These are phyloP conservation scores for Adrianichthys oophorus DNA, from an alignment of 2,797 vertebrate species.

Conservation along the genomic window DNA sequence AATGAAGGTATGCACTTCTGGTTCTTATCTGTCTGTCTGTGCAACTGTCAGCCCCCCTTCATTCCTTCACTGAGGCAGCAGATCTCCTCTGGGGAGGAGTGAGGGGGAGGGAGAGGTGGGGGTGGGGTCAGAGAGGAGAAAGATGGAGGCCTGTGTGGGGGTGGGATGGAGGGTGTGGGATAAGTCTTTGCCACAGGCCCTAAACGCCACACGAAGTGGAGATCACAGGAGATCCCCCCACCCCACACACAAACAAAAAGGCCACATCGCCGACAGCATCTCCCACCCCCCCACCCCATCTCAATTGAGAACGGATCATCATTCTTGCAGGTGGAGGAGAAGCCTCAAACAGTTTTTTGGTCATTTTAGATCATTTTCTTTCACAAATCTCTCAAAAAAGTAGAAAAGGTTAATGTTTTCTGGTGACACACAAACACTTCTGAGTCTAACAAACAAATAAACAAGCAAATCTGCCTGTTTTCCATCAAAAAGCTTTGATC, in stretches of 20 bases:
- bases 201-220: conserved; percentile 81
- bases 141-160: conserved; percentile 71
- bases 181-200: conserved; percentile 73
- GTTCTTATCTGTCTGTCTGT: conserved; percentile 34
- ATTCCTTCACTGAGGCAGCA: conserved; percentile 31
- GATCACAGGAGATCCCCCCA: conserved; percentile 72
- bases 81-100: conserved; percentile 36
- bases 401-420: no score
- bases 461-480: no score
- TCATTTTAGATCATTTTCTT: no score
- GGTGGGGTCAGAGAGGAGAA: conserved; percentile 66
- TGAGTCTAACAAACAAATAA: no score
- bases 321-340: no score
- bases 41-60: conserved; percentile 13
- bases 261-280: background rate
- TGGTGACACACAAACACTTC: no score
- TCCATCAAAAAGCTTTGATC: no score
- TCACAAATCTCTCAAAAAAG: no score
- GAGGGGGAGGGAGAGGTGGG: conserved; percentile 34
- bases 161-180: conserved; percentile 55
- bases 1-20: conserved; percentile 46
- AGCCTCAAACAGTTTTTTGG: no score
- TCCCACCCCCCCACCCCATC: conserved; percentile 15
- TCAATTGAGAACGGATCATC: no score
- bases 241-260: conserved; percentile 1